Percentiles rank a stretch among this genome's conserved stretches.
Evolutionary conservation across 2,888 invertebrate genomes (phyloP).

Genomic region (Pandemis cinnamomeana): DNA sequence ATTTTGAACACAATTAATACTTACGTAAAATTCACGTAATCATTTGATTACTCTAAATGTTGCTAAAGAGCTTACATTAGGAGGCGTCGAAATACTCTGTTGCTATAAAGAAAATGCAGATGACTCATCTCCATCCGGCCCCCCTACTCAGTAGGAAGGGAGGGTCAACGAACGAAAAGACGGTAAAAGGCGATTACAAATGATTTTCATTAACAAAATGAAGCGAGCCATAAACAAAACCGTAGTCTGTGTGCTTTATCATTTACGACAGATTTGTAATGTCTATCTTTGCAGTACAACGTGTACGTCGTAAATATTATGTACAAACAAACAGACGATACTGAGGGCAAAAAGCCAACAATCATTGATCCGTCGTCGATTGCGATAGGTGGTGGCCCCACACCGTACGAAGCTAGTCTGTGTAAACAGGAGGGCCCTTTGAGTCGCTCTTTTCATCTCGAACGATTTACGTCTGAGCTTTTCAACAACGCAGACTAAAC

Average conservation of each 20-base stretch:
- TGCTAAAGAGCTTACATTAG: slow-evolving; percentile 11
- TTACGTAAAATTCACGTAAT: slow-evolving; percentile 7
- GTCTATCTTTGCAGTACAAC: slow-evolving; percentile 34
- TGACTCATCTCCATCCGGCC: slow-evolving; percentile 31
- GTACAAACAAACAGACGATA: slow-evolving; percentile 32
- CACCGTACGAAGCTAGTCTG: slow-evolving; percentile 41
- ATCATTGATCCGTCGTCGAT: slow-evolving; percentile 43
- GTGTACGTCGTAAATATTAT: slow-evolving; percentile 31
- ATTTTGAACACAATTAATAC: slow-evolving; percentile 2
- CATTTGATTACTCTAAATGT: slow-evolving; percentile 15
- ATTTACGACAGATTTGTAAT: slow-evolving; percentile 29
- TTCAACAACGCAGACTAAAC: slow-evolving; percentile 59
- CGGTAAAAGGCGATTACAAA: slow-evolving; percentile 28
- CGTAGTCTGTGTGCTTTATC: slow-evolving; percentile 23
- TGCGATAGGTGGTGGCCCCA: slow-evolving; percentile 38
- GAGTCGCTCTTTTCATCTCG: slow-evolving; percentile 59
- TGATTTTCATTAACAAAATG: slow-evolving; percentile 32
- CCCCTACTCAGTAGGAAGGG: background rate
- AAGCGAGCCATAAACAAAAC: slow-evolving; percentile 25
- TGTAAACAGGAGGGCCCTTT: slow-evolving; percentile 59
- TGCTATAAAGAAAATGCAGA: slow-evolving; percentile 28
- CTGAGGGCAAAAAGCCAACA: slow-evolving; percentile 40
- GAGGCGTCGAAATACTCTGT: slow-evolving; percentile 10
- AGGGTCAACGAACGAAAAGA: slow-evolving; percentile 12
- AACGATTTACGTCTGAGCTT: slow-evolving; percentile 61